Evolutionary conservation across 2,797 vertebrate genomes (phyloP), one percentile per base, ranked within the genome.

Genomic region (Chromis chromis): DNA sequence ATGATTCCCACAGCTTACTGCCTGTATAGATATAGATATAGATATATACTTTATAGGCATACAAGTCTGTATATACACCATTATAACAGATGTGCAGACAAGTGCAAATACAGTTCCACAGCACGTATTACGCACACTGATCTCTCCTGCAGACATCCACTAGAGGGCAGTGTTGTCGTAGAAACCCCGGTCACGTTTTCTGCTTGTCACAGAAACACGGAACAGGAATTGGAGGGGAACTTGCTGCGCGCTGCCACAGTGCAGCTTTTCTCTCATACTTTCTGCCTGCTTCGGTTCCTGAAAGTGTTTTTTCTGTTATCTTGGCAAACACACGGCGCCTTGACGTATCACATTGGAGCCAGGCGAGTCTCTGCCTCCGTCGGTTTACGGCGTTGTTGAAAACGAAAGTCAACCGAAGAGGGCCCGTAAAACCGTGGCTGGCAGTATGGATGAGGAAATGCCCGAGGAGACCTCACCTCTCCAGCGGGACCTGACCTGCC

Each of bases 401-500:
- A 89, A 19, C 74, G 75, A 90, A 93, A 90, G 66, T 71, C 42
- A 76, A 36, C 6, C 10, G 62, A 28, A 21, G 2, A 24, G 13
- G 60, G 27, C 42, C 54, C 0, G 9, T 3, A 53, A 6, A 27
- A 22, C 3, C 21, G 84, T 78, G 76, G 58, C 79, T 7, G 70
- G 74, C 14, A 22, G 1, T 19, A 70, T 82, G 78, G 85, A 88
- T 0, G 80, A 68, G 22, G 87, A 91, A 5, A 78, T 74, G 78
- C 0, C 46, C 1, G 87, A 86, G 0, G 86, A 78, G n/a, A 1
- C 63, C 2, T 3, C 70, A 2, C 79, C 70, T 0, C 44, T 94
- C 7, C 74, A 65, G 65, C 91, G 93, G 70, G 96, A 96, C 14
- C 74, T 97, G 57, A 88, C 92, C 2, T 97, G 96, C 14, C 94